Evolutionary conservation across 2,797 vertebrate genomes (phyloP).

Genomic region (Myripristis jacobus): DNA sequence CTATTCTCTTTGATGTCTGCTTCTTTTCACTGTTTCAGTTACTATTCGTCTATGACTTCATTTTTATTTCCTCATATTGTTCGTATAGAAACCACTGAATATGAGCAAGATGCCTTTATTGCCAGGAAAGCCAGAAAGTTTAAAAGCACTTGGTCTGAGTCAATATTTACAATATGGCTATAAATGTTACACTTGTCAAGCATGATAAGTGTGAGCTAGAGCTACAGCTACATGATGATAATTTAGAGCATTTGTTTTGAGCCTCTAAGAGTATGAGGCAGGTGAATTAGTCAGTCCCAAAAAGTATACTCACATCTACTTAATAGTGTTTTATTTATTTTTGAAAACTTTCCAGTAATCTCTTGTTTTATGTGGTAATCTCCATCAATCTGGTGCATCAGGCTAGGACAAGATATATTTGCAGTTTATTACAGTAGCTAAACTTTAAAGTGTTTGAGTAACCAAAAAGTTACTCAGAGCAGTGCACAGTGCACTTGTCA

Average conservation of each 20-base stretch:
- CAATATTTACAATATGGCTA: constrained; percentile 68
- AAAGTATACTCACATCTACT: neutral
- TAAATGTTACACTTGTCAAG: constrained; percentile 42
- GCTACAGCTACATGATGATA: constrained; percentile 4
- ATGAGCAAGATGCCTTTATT: constrained; percentile 41
- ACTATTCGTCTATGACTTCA: neutral
- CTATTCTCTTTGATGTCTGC: neutral
- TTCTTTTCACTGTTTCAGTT: neutral
- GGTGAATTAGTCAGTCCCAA: neutral
- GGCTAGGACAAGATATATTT: neutral
- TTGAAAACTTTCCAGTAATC: neutral
- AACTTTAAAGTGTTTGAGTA: too few relatives aligned
- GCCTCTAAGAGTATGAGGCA: neutral
- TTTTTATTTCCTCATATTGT: neutral
- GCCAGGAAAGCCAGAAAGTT: constrained; percentile 15
- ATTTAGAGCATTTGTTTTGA: constrained; percentile 22
- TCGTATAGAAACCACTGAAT: constrained; percentile 23
- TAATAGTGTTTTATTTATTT: neutral
- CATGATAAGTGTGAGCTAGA: constrained; percentile 16
- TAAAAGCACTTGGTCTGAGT: constrained; percentile 40
- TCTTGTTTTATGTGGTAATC: neutral
- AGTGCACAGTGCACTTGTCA: neutral
- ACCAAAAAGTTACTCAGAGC: too few relatives aligned
- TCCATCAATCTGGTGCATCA: neutral
- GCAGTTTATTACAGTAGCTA: neutral